These are phyloP conservation scores for Uropetala carovei DNA, from an alignment of 2,888 invertebrate genomes.

Conservation along the genomic window DNA sequence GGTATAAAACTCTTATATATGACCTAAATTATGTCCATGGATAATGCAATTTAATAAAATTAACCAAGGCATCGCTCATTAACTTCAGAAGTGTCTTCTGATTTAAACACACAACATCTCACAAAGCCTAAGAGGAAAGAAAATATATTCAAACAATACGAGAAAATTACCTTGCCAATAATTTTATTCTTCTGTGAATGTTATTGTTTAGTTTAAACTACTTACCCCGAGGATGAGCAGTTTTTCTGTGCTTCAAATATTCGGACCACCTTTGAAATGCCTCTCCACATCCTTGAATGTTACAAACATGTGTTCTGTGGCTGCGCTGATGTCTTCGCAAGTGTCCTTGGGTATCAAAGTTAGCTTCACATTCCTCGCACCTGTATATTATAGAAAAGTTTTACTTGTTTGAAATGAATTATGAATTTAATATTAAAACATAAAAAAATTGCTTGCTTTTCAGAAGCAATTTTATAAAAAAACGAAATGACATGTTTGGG, in stretches of 20 bases:
- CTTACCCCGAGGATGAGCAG: conserved; percentile 29
- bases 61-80: neutral
- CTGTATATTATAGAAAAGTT: neutral
- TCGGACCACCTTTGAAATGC: conserved; percentile 28
- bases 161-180: neutral
- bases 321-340: conserved; percentile 23
- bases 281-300: conserved; percentile 14
- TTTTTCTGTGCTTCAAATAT: neutral
- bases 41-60: neutral
- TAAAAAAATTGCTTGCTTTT: neutral
- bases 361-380: conserved; percentile 48
- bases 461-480: neutral
- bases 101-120: neutral
- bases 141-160: neutral
- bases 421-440: neutral
- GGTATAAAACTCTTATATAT: neutral
- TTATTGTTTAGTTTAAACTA: neutral
- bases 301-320: conserved; percentile 44
- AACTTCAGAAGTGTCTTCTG: neutral
- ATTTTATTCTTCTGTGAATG: neutral
- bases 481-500: neutral
- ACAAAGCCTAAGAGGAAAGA: neutral
- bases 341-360: neutral
- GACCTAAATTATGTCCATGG: neutral
- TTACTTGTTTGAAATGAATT: neutral